phyloP scores from a whole-genome alignment of 2,888 invertebrate genomes.

The Epinotia brunnichana region DNA sequence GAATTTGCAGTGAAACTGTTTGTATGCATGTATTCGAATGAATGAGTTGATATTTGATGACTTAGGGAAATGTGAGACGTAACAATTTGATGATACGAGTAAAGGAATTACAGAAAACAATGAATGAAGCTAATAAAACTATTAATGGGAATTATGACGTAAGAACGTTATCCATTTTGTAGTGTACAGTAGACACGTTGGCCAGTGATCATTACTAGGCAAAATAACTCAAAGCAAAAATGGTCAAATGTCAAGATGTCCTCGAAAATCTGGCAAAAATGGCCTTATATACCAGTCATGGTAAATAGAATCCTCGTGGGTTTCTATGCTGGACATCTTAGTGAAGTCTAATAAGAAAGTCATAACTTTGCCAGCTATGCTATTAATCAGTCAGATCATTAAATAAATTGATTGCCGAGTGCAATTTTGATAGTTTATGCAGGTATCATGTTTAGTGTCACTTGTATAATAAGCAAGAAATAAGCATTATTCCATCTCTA shows the following conservation, averaged over 20 bases:
- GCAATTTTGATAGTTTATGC: neutral
- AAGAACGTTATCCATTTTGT: conserved; percentile 3
- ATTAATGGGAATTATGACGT: conserved; percentile 16
- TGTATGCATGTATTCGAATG: neutral
- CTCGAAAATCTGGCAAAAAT: no score
- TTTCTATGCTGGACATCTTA: neutral
- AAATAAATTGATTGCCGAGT: neutral
- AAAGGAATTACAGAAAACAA: conserved; percentile 12
- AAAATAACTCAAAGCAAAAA: neutral
- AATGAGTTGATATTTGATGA: conserved; percentile 12
- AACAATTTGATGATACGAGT: conserved; percentile 11
- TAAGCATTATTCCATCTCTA: neutral
- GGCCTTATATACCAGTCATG: neutral
- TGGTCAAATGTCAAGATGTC: no score
- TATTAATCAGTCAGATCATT: neutral
- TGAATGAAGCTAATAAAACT: conserved; percentile 6
- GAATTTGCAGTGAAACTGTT: neutral
- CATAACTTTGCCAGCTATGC: neutral
- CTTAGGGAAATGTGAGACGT: conserved; percentile 15
- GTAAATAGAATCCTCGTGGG: neutral
- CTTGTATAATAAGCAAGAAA: neutral
- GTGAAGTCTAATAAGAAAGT: conserved; percentile 21
- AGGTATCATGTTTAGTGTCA: neutral
- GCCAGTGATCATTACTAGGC: neutral
- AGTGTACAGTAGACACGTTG: conserved; percentile 1